Evolutionary conservation across 2,113 vertebrate species (phyloP).

Genomic region (Carlito syrichta): DNA sequence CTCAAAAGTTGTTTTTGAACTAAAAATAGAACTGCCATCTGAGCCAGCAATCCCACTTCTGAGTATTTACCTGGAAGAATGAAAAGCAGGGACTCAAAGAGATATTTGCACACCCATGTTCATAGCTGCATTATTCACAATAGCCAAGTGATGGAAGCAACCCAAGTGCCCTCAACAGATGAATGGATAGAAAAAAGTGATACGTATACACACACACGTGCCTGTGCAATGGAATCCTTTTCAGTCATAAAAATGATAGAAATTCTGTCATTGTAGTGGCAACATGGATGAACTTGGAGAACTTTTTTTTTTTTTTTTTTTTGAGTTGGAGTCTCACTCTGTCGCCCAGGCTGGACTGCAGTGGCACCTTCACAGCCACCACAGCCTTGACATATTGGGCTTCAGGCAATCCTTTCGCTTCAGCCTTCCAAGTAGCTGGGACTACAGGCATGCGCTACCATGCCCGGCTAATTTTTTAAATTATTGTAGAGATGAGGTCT

Average conservation of each 20-base stretch:
- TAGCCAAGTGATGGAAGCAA: neutral
- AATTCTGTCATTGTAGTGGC: neutral
- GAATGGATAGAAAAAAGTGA: neutral
- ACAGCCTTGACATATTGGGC: no score
- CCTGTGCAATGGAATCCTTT: no score
- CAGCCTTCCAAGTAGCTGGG: no score
- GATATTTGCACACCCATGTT: neutral
- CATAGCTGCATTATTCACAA: neutral
- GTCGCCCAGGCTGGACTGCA: no score
- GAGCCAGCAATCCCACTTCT: neutral
- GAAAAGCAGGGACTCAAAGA: neutral
- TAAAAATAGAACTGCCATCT: neutral
- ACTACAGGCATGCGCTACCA: no score
- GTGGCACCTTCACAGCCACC: no score
- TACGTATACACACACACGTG: neutral
- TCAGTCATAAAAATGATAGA: neutral
- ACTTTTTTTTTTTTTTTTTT: no score
- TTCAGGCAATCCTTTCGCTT: no score
- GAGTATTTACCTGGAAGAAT: neutral
- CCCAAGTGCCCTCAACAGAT: neutral
- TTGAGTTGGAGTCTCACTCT: no score
- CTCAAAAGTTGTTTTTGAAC: neutral
- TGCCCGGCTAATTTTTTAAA: no score
- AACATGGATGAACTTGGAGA: neutral
- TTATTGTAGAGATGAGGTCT: no score